phyloP scores from a whole-genome alignment of 2,113 vertebrate species.

The Globicephala melas region DNA sequence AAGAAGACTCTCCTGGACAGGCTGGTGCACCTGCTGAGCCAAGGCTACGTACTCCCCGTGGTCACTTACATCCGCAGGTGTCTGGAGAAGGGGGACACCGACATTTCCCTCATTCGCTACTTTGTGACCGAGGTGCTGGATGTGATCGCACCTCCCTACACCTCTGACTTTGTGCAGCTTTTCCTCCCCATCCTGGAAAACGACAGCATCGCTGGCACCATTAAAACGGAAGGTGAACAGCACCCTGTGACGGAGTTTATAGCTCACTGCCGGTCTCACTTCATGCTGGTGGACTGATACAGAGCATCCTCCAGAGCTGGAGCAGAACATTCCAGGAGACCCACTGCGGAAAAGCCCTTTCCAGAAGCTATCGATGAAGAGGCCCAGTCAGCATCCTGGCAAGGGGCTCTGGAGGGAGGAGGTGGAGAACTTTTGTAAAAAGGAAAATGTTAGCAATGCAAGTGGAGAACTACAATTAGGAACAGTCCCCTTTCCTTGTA shows the following conservation, averaged over 20 bases:
- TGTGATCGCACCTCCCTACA: slow-evolving; percentile 96
- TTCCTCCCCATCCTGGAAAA: slow-evolving; percentile 98
- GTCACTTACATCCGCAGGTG: slow-evolving; percentile 95
- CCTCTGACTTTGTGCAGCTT: slow-evolving; percentile 97
- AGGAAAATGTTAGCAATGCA: not conserved
- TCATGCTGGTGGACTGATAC: slow-evolving; percentile 93
- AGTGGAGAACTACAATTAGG: not conserved
- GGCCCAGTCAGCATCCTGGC: not conserved
- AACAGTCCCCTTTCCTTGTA: not conserved
- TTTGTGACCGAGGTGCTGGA: slow-evolving; percentile 99
- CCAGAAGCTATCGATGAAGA: not conserved
- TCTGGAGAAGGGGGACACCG: slow-evolving; percentile 97
- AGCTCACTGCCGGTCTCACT: slow-evolving; percentile 97
- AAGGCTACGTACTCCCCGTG: slow-evolving; percentile 94
- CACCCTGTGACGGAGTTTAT: slow-evolving; percentile 96
- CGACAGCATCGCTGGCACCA: slow-evolving; percentile 97
- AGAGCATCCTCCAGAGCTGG: not conserved
- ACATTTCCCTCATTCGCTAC: slow-evolving; percentile 97
- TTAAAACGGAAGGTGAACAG: slow-evolving; percentile 94
- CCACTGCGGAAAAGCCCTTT: not conserved
- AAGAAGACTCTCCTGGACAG: slow-evolving; percentile 98
- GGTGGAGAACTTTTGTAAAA: not conserved
- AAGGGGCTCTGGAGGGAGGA: not conserved
- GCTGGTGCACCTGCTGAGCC: slow-evolving; percentile 97
- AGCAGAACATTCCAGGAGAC: not conserved